Evolutionary conservation across 2,888 invertebrate genomes (phyloP), one percentile per base, ranked within the genome.

Genomic region (Autographa pulchrina): DNA sequence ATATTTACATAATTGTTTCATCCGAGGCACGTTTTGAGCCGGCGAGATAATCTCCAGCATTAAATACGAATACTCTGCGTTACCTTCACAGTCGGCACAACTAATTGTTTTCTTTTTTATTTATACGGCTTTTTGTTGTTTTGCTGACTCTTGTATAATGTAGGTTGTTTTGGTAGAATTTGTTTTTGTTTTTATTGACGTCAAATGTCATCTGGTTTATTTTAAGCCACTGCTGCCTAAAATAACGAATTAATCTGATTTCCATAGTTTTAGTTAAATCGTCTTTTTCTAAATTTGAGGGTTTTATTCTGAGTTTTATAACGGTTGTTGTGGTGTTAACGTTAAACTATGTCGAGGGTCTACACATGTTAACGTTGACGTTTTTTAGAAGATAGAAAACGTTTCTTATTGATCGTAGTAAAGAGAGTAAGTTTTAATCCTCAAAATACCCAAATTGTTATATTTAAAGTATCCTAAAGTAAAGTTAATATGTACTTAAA

Each of bases 1-100:
- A 78, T 81, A 88, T 86, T 88, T 82, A 85, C 87, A 88, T 88
- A 90, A 90, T 86, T 86, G 84, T 88, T 86, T 84, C 84, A 84
- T 82, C 82, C 83, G 82, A 82, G 80, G 83, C 74, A 87, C 81
- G 80, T 78, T 80, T 77, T 74, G 74, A 68, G 62, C 60, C 60
- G 59, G 32, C 70, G 73, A 78, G 77, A 82, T 81, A 79, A 86
- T 85, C 77, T 68, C 59, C 65, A 67, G 59, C 67, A 76, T 80
- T 71, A 84, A 85, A 76, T 77, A 85, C 70, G 77, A 85, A 73
- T 48, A 71, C 14, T 20, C 52, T 52, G 54, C 58, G 59, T 59
- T 59, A 32, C 31, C 65, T 65, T 54, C 48, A 38, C 38, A 54
- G 52, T 65, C 14, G 65, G 56, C 70, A 65, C 58, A 60, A 67